Percentiles rank a stretch among this genome's conserved stretches.
These are phyloP conservation scores for rabbit (Oryctolagus cuniculus) DNA, from an alignment of 2,113 vertebrate genomes.

Conservation along the genomic window mOryCun1.1 NC_091442.1:82209001-82209500, in stretches of 20 bases:
- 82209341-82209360: too few relatives aligned
- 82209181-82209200: background rate
- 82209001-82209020: slow-evolving; percentile 12
- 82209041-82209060: slow-evolving; percentile 61
- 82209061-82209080: background rate
- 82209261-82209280: slow-evolving; percentile 25
- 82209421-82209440: background rate
- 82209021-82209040: slow-evolving; percentile 59
- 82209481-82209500: too few relatives aligned
- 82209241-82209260: slow-evolving; percentile 54
- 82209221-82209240: background rate
- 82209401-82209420: too few relatives aligned
- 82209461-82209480: too few relatives aligned
- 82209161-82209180: background rate
- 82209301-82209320: too few relatives aligned
- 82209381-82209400: too few relatives aligned
- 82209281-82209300: background rate
- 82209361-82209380: too few relatives aligned
- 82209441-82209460: background rate
- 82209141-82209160: background rate
- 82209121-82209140: background rate
- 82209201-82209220: background rate
- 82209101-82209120: background rate
- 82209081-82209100: background rate
- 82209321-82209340: too few relatives aligned